Base-by-base conservation (phyloP, 37 sponge, comb jelly and placozoan genomes). In the Beroe ovata region DNA sequence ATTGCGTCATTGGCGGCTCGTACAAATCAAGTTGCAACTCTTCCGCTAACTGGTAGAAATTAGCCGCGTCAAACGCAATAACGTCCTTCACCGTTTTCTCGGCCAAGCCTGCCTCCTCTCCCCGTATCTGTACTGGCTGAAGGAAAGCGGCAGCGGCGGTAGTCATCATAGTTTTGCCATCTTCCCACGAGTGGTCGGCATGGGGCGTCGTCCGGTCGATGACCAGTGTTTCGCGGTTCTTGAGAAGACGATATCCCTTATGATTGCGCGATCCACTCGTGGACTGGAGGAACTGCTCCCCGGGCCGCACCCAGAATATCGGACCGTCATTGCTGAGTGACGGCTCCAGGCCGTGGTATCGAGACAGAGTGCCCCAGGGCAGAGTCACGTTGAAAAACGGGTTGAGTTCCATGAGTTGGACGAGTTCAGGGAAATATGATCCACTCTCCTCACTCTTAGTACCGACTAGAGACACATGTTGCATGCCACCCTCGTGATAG, bases 281-380 rank as follows among this genome's bases (percentile, higher is more conserved):
- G 0, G 89, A 60, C 39, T 60, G 89, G 29, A 97, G 91, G 84
- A 95, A 72, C 90, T 97, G 98, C 63, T 97, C 98, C 26, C 98
- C 98, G 8, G 98, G 94, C 20, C 98, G 39, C 29, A 92, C 92
- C 98, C 98, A 97, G 62, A 97, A 88, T 36, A 97, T 97, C 60
- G 98, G 98, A 14, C 98, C 98, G 39, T 97, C 98, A 88, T 97
- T 93, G 58, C 94, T 94, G n/a, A 91, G 42, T 29, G 40, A 88
- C 18, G 93, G 93, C 32, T 92, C 60, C 25, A 29, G 40, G 21
- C 91, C 60, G 16, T 93, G 35, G 36, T 94, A 93, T 39, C 30
- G 20, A 21, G 94, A 95, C 60, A 97, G 90, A 16, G 69, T 18
- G 0, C 97, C 95, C 97, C 97, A 97, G 2, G 97, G 97, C 60